Conservation (phyloP, 2,797 vertebrate species). For the Peromyscus melanophrys region DNA sequence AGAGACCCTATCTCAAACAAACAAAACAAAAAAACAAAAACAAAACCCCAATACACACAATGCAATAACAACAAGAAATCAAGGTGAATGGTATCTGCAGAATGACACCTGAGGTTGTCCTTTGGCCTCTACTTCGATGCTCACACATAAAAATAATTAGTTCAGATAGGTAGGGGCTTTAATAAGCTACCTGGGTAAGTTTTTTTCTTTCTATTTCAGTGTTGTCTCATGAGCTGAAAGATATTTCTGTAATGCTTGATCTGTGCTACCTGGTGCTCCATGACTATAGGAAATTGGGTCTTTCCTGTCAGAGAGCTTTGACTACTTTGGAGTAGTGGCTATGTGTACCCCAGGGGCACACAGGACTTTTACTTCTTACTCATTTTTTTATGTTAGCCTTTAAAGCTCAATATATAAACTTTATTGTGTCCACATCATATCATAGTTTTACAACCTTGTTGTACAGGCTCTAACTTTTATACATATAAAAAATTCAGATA, state of each 20-base stretch:
- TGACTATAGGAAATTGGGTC: not conserved
- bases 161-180: not conserved
- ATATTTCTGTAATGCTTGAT: conserved; percentile 5
- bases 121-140: not conserved
- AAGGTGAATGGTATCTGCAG: not conserved
- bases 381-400: conserved; percentile 42
- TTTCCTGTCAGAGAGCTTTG: not conserved
- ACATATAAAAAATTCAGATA: conserved; percentile 31
- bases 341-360: not conserved
- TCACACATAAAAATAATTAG: not conserved
- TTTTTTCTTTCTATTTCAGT: not conserved
- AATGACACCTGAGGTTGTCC: not conserved
- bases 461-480: conserved; percentile 14
- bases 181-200: not conserved
- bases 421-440: not conserved
- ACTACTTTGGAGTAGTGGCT: not conserved
- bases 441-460: not conserved
- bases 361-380: not conserved
- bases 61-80: too few species aligned
- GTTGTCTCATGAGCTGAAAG: not conserved
- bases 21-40: not conserved
- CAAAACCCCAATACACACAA: too few species aligned
- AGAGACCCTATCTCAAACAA: not conserved
- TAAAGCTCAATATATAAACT: conserved; percentile 29
- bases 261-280: not conserved